Base-by-base conservation (phyloP, 2,888 invertebrate genomes). In the Lithophane ornitopus region DNA sequence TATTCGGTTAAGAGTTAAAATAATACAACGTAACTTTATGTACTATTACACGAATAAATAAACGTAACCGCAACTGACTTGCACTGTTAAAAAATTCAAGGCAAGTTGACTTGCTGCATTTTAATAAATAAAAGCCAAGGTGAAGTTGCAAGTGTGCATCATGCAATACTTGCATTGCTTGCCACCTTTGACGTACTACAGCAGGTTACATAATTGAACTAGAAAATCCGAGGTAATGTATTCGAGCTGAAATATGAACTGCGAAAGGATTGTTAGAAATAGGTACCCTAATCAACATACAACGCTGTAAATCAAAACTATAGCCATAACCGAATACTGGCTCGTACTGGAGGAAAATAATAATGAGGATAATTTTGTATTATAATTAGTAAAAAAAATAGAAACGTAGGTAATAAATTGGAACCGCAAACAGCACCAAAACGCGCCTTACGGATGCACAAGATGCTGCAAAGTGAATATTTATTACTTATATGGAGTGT, bases 401-500 rank as follows among this genome's bases (percentile, higher is more conserved):
- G 7, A 34, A 34, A 8, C 3, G 22, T 12, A 8, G 2, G 22
- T 12, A 22, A 22, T 72, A 9, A 22, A 22, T 58, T 59, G 3
- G 12, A 46, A 59, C 6, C 28, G 49, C 41, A 73, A 73, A 19
- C 4, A 12, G 26, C 4, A 34, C 34, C 52, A 62, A 62, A 74
- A 68, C 0, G 16, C 2, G 39, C 11, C 3, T 28, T 39, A 26
- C 28, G 58, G 22, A 65, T 58, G 22, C 65, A 65, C 44, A 26
- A 34, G 2, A 65, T 3, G 2, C 19, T 65, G 44, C 22, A 2
- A 77, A 58, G 34, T 74, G 41, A 3, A 61, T 28, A 46, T 22
- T 41, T 41, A n/a, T n/a, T n/a, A n/a, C 59, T 28, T 59, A 19
- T 34, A 72, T n/a, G 49, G 34, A 73, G 6, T 52, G 41, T n/a